Base-by-base conservation (phyloP, 2,888 invertebrate genomes). In the Penaeus monodon region DNA sequence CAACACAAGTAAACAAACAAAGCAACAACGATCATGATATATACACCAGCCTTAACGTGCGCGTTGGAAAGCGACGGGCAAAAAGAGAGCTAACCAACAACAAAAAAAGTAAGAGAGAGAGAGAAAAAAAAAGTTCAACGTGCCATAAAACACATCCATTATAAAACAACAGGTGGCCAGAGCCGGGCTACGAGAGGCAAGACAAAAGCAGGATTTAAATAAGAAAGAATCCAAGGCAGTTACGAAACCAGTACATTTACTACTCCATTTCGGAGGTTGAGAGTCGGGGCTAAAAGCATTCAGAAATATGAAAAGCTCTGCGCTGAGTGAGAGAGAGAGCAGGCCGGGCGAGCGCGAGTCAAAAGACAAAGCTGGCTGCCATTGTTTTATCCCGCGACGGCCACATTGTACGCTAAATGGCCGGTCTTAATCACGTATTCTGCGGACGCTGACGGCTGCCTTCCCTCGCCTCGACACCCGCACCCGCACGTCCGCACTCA, bases 191-290 rank as follows among this genome's bases (percentile, higher is more conserved):
- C 38, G 66, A 73, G 76, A 77, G 84, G 20, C 84, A 63, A 84
- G 78, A 84, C 84, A 84, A 84, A 84, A 84, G 84, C 78, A 27
- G 84, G 84, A 84, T 84, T 78, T 84, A 84, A 84, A 84, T 77
- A 68, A 78, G 84, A 84, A 84, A 84, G 84, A 78, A 84, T 78
- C 68, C 66, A 84, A 84, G 78, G 63, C 57, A 57, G 77, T 77
- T 83, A 77, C 77, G 84, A 84, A 77, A 84, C 77, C 64, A 66
- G 29, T 66, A 77, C 76, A 77, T 64, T 77, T 68, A 77, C 84
- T 66, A 77, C 64, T 77, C 84, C 84, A 84, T 84, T 84, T 84
- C 84, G 22, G 77, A 57, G 84, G 66, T 77, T 77, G 84, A 44
- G 74, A 77, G 66, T 33, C 66, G 66, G 49, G 66, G 77, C 84